A percentile compares a stretch with the other conserved stretches of the same genome.
These are phyloP conservation scores for Haemorhous mexicanus DNA, from an alignment of 2,113 vertebrate species.

Conservation along the genomic window DNA sequence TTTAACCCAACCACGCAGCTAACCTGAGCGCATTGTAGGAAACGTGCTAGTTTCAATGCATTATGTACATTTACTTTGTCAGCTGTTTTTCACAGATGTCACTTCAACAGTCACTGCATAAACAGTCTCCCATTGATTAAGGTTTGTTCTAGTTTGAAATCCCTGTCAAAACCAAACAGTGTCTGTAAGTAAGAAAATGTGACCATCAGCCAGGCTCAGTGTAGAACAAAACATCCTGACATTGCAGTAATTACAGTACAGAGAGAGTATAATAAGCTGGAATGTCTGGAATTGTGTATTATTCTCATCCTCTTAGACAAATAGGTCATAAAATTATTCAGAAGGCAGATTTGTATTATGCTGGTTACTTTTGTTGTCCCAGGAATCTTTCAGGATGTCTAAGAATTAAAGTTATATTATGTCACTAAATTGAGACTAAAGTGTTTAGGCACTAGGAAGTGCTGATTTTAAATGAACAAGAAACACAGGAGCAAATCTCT, in stretches of 20 bases:
- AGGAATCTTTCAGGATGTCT: neutral
- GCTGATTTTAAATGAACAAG: neutral
- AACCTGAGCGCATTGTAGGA: neutral
- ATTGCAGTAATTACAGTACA: neutral
- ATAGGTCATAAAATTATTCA: neutral
- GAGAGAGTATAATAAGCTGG: neutral
- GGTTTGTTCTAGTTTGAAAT: slow-evolving; percentile 3
- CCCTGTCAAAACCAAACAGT: neutral
- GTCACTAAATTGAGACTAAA: neutral
- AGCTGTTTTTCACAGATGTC: neutral
- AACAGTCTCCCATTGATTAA: neutral
- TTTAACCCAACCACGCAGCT: neutral
- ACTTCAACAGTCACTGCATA: neutral
- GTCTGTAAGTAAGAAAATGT: neutral
- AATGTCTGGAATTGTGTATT: neutral
- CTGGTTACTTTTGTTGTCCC: neutral
- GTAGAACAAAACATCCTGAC: neutral
- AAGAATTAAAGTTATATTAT: neutral
- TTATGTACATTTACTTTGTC: neutral
- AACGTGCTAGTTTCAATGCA: neutral
- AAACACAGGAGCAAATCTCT: neutral
- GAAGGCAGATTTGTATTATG: neutral
- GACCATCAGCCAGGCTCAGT: neutral
- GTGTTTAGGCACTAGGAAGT: neutral
- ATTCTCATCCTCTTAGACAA: neutral